Percentiles rank a stretch among this genome's conserved stretches.
These are phyloP conservation scores for Aphelocoma coerulescens DNA, from an alignment of 2,113 vertebrate genomes.

Conservation along the genomic window DNA sequence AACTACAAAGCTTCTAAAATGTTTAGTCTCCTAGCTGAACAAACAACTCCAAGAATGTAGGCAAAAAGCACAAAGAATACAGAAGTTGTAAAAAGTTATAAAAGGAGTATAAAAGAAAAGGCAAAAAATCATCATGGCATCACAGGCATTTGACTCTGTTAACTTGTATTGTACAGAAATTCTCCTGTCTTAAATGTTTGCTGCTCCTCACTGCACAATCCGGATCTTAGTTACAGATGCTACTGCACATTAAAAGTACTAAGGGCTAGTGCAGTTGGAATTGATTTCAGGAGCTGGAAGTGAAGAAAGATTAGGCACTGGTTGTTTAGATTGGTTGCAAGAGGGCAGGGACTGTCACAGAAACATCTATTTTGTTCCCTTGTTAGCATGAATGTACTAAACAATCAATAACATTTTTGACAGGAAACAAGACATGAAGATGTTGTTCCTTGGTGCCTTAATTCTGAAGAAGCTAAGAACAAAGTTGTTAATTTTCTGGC, in stretches of 20 bases:
- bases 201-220: background rate
- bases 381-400: background rate
- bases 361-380: background rate
- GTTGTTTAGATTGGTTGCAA: background rate
- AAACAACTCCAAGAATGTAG: too few relatives aligned
- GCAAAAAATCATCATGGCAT: too few relatives aligned
- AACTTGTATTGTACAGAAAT: background rate
- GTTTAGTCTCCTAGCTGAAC: too few relatives aligned
- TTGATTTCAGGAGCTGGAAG: background rate
- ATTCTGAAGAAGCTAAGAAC: conserved; percentile 81
- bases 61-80: too few relatives aligned
- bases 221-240: background rate
- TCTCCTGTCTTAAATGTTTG: background rate
- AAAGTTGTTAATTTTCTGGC: conserved; percentile 88
- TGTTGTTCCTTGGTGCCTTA: conserved; percentile 85
- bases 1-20: too few relatives aligned
- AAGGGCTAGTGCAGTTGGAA: background rate
- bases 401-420: background rate
- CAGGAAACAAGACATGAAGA: conserved; percentile 91
- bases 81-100: too few relatives aligned
- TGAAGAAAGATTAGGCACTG: background rate
- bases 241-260: background rate
- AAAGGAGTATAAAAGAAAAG: too few relatives aligned
- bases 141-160: background rate
- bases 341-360: background rate